Evolutionary conservation across 2,113 vertebrate species (phyloP).

Genomic region (western clawed frog (Xenopus tropicalis)): DNA sequence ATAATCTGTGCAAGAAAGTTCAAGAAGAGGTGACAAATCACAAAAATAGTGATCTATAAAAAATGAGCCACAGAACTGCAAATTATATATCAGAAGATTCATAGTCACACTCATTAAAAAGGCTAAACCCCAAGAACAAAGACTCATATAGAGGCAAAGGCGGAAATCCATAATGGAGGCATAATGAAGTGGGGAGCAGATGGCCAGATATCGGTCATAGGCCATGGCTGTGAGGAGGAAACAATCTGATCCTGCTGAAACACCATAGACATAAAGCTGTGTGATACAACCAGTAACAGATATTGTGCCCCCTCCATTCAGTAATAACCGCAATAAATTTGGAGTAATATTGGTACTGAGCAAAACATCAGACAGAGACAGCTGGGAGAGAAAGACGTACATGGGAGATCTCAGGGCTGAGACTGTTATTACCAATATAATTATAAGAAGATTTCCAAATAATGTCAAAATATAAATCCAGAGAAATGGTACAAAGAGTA

Average conservation of each 20-base stretch:
- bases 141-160: neutral
- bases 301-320: neutral
- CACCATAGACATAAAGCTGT: neutral
- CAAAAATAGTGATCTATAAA: conserved; percentile 51
- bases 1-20: conserved; percentile 47
- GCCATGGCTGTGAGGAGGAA: conserved; percentile 37
- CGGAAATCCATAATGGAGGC: conserved; percentile 23
- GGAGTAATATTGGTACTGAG: conserved; percentile 38
- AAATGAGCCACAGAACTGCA: conserved; percentile 51
- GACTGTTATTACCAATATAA: conserved; percentile 29
- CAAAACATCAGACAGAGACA: conserved; percentile 49
- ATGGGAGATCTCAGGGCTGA: conserved; percentile 37
- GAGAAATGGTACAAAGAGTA: too few relatives aligned
- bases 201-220: conserved; percentile 36
- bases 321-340: conserved; percentile 32
- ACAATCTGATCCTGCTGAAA: conserved; percentile 3
- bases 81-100: conserved; percentile 40
- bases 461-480: conserved; percentile 36
- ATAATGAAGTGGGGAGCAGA: conserved; percentile 37
- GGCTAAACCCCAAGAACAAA: conserved; percentile 41
- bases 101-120: conserved; percentile 46
- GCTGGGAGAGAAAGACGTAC: conserved; percentile 49
- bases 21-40: conserved; percentile 47
- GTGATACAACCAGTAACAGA: neutral
- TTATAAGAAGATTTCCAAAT: conserved; percentile 46